A percentile compares a stretch with the other conserved stretches of the same genome.
Evolutionary conservation across 2,888 invertebrate species (phyloP).

Genomic region (Cosmopolites sordidus): DNA sequence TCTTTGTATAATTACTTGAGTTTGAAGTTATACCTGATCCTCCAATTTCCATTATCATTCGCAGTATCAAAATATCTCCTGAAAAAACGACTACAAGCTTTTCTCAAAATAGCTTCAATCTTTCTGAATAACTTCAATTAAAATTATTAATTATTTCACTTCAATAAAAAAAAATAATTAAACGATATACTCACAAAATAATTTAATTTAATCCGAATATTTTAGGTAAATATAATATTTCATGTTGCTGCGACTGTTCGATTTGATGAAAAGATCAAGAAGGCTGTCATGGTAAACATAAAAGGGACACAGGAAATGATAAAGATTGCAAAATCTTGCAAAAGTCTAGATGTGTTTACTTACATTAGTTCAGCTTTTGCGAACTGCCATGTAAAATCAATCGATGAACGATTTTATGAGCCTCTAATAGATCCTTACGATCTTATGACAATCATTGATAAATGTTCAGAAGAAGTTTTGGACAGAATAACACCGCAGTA

Average conservation of each 20-base stretch:
- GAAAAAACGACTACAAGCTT: no score
- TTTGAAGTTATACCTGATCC: no score
- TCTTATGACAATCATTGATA: slow-evolving; percentile 36
- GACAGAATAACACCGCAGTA: slow-evolving; percentile 36
- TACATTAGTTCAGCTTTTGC: slow-evolving; percentile 35
- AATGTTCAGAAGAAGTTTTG: slow-evolving; percentile 44
- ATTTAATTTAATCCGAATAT: no score
- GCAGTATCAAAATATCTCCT: no score
- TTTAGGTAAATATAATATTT: slow-evolving; percentile 56
- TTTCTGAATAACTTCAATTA: no score
- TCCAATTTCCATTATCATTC: no score
- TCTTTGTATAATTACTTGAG: no score
- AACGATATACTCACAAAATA: no score
- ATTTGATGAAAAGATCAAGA: slow-evolving; percentile 66
- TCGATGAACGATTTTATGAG: slow-evolving; percentile 33
- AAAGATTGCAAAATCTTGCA: slow-evolving; percentile 59
- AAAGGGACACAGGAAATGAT: slow-evolving; percentile 60
- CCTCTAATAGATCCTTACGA: slow-evolving; percentile 44
- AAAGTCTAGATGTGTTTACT: slow-evolving; percentile 48
- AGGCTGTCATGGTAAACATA: slow-evolving; percentile 63
- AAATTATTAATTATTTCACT: no score
- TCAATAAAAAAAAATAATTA: no score
- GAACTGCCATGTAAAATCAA: slow-evolving; percentile 27
- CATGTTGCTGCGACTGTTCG: slow-evolving; percentile 71
- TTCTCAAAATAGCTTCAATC: no score